Evolutionary conservation across 2,888 invertebrate species (phyloP).

Genomic region (Ichneumoninae sp.): DNA sequence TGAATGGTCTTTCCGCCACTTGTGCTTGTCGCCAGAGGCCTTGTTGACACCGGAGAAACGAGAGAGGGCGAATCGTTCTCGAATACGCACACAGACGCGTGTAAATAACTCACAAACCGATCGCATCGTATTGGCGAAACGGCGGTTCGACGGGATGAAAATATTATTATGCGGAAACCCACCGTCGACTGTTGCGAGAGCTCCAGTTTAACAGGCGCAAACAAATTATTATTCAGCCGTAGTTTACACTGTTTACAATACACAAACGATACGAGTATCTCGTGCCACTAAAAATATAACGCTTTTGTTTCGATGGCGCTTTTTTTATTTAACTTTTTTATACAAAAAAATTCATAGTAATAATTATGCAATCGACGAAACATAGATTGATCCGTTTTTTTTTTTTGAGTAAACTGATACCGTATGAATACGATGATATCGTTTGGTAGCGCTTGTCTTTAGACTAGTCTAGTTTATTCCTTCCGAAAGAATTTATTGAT

Average conservation of each 20-base stretch:
- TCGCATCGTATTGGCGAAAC: slow-evolving; percentile 26
- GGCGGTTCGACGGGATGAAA: slow-evolving; percentile 15
- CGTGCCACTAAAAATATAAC: background rate
- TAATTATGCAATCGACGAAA: background rate
- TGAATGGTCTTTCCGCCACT: slow-evolving; percentile 43
- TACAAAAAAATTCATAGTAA: background rate
- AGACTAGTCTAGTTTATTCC: background rate
- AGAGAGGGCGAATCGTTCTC: slow-evolving; percentile 29
- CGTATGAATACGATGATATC: background rate
- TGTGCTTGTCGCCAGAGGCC: slow-evolving; percentile 33
- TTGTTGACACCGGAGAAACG: slow-evolving; percentile 50
- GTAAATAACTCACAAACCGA: slow-evolving; percentile 54
- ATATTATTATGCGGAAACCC: background rate
- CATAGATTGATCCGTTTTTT: background rate
- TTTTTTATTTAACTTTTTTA: background rate
- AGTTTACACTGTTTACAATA: slow-evolving; percentile 8
- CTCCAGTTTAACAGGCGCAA: slow-evolving; percentile 21
- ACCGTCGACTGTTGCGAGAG: slow-evolving; percentile 10
- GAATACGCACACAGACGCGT: slow-evolving; percentile 26
- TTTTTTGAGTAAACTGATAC: background rate
- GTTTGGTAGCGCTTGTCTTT: slow-evolving; percentile 2
- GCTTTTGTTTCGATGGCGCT: background rate
- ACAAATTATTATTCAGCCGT: slow-evolving; percentile 20
- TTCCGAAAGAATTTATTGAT: background rate
- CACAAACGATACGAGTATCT: slow-evolving; percentile 3